phyloP scores from a whole-genome alignment of 64 coral and sea anemone genomes.

The Stichodactyla helianthus region DNA sequence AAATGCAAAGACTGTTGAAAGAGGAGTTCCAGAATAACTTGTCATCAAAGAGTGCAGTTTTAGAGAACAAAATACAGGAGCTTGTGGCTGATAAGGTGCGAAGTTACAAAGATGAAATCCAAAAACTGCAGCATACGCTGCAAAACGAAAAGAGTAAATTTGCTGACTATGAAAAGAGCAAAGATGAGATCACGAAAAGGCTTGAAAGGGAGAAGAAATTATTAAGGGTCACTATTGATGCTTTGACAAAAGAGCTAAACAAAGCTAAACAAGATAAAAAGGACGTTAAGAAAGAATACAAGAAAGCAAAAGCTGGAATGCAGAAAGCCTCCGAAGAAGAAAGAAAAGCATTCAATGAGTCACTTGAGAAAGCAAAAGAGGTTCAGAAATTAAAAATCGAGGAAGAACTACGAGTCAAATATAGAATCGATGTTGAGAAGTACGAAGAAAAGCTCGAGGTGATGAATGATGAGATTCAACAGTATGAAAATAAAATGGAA shows the following conservation, averaged over 20 bases:
- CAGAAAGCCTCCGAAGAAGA: constrained; percentile 64
- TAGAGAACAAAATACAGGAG: constrained; percentile 55
- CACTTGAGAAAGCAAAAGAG: constrained; percentile 53
- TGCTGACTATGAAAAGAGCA: constrained; percentile 17
- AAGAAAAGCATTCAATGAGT: constrained; percentile 53
- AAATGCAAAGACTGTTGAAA: constrained; percentile 38
- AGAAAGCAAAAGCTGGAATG: constrained; percentile 59
- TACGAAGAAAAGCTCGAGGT: constrained; percentile 34
- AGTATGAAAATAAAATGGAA: constrained; percentile 57
- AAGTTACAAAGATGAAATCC: constrained; percentile 38
- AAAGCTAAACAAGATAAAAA: constrained; percentile 59
- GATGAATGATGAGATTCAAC: constrained; percentile 53
- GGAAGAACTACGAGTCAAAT: constrained; percentile 63
- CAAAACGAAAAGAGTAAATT: constrained; percentile 18
- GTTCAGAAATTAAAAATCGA: constrained; percentile 67
- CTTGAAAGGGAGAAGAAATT: constrained; percentile 53
- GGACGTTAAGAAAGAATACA: constrained; percentile 48
- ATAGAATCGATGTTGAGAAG: constrained; percentile 41
- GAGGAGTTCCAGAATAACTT: constrained; percentile 35
- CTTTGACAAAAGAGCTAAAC: constrained; percentile 48
- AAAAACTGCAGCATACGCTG: constrained; percentile 25
- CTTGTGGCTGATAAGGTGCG: constrained; percentile 39
- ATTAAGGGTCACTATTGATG: constrained; percentile 44
- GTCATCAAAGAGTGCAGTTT: constrained; percentile 28
- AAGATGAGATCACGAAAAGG: constrained; percentile 27